Percentiles rank a stretch among this genome's conserved stretches.
phyloP scores from a whole-genome alignment of 2,113 vertebrate species.

The Dasypus novemcinctus region DNA sequence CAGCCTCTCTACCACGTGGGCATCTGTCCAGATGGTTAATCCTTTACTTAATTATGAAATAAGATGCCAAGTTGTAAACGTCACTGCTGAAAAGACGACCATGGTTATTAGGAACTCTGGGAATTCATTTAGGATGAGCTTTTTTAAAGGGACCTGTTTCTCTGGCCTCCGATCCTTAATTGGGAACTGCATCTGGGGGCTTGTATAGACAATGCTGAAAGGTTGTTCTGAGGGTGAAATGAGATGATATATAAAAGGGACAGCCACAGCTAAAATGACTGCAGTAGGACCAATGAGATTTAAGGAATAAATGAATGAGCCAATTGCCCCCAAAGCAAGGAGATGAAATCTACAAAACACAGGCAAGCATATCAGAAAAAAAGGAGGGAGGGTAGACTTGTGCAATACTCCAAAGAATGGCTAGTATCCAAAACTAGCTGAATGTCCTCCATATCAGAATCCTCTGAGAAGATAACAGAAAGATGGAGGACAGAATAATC shows the following conservation, averaged over 20 bases:
- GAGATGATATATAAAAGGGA: background rate
- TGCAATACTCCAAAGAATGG: background rate
- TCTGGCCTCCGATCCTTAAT: background rate
- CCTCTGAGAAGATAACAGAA: background rate
- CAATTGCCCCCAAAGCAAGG: background rate
- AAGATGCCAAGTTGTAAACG: slow-evolving; percentile 37
- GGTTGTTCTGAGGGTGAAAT: background rate
- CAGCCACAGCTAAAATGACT: background rate
- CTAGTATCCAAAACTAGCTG: background rate
- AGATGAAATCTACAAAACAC: background rate
- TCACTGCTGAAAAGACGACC: background rate
- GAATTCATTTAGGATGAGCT: background rate
- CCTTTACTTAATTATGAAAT: slow-evolving; percentile 19
- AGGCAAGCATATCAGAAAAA: background rate
- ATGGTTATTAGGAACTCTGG: background rate
- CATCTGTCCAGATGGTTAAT: background rate
- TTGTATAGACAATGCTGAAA: background rate
- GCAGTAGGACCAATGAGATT: background rate
- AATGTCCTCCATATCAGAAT: background rate
- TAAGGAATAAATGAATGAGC: background rate
- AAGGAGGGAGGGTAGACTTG: background rate
- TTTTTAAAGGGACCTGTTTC: background rate
- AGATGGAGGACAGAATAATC: background rate
- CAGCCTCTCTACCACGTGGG: background rate
- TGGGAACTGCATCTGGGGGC: background rate